Evolutionary conservation across 1,140 invertebrate genomes (phyloP).

Genomic region (Cydia splendana): DNA sequence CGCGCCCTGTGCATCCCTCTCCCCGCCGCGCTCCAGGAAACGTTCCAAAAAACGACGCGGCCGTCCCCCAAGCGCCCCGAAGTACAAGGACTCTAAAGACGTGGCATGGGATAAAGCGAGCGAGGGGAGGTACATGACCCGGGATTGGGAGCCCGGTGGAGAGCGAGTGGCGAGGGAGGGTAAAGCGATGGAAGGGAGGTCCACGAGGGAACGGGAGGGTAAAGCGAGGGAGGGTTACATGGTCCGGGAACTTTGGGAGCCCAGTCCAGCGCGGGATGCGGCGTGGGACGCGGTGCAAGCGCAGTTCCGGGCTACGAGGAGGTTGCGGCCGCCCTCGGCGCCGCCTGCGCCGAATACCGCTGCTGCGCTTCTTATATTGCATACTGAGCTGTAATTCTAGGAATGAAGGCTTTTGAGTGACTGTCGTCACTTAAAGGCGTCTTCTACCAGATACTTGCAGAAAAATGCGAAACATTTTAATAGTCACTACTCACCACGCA

Average conservation of each 20-base stretch:
- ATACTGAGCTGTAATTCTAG: slow-evolving; percentile 49
- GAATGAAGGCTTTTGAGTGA: too few relatives aligned
- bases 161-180: neutral
- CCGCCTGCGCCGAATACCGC: slow-evolving; percentile 42
- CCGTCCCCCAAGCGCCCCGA: slow-evolving; percentile 11
- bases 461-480: neutral
- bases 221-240: neutral
- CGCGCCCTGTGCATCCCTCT: neutral
- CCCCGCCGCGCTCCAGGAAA: neutral
- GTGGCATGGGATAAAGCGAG: too few relatives aligned
- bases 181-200: neutral
- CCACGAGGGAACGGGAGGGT: neutral
- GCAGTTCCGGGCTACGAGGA: slow-evolving; percentile 49
- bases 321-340: slow-evolving; percentile 33
- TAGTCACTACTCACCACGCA: too few relatives aligned
- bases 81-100: neutral
- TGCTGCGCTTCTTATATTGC: slow-evolving; percentile 58
- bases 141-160: too few relatives aligned
- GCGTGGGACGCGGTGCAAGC: slow-evolving; percentile 64
- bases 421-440: neutral
- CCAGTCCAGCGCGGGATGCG: slow-evolving; percentile 42
- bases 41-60: slow-evolving; percentile 7
- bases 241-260: neutral
- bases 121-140: too few relatives aligned
- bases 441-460: neutral